Evolutionary conservation across 2,113 vertebrate genomes (phyloP), one percentile per base, ranked within the genome.

Genomic region (Aramus guarauna): DNA sequence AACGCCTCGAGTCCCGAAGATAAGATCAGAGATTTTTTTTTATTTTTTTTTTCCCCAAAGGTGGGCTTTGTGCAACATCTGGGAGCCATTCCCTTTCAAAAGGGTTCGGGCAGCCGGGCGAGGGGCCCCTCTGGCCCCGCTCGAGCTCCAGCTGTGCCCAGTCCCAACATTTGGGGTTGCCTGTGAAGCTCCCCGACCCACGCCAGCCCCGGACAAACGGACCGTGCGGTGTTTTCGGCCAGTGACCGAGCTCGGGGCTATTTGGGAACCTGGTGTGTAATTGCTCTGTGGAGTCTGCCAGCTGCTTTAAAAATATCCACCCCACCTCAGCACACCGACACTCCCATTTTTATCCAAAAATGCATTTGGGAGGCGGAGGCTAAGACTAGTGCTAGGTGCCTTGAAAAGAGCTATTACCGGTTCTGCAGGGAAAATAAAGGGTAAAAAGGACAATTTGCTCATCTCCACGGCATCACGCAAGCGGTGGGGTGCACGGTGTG

Each of bases 301-400:
- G 90, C 88, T 63, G 75, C 92, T 96, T 93, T 92, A 92, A 93
- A 97, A 93, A 92, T 92, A 96, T 4, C 90, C 63, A 32, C 32
- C 78, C 50, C 74, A 94, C 81, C 95, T 76, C 90, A 77, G 85
- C 92, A 36, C 0, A 0, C 50, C 0, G 9, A 21, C 63, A 73
- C 72, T 92, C 55, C 56, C 55, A 1, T 45, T 72, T 81, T 58
- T 47, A 73, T 53, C 91, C 91, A 64, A 76, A 93, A 94, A 56
- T 20, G 88, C 11, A 0, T 15, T 60, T 73, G 58, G 73, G 81
- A 92, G 87, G 89, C 0, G 1, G 80, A 92, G 80, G 78, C 18
- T 78, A 16, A 82, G 77, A 59, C 63, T 13, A 50, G 58, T 6
- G 2, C 66, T 0, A 15, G 52, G 53, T n/a, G 66, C 80, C 56